A percentile compares a stretch with the other conserved stretches of the same genome.
Conservation (phyloP, 2,888 invertebrate species). For the Cylindroiulus punctatus region DNA sequence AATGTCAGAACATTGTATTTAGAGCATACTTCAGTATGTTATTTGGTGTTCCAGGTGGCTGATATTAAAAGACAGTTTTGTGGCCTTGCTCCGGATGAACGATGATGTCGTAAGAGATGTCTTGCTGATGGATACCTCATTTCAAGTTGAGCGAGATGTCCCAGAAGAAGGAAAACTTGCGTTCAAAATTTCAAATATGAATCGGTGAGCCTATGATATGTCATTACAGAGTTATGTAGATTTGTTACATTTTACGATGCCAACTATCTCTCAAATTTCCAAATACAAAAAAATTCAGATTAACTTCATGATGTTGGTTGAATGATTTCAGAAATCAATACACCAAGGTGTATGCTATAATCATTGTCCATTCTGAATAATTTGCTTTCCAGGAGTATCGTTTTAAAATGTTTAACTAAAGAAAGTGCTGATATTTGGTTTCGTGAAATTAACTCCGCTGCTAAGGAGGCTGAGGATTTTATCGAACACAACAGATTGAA, state of each 20-base stretch:
- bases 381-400: not conserved
- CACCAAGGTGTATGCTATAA: not conserved
- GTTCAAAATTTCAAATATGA: constrained; percentile 85
- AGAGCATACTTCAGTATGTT: not conserved
- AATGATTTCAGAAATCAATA: no score
- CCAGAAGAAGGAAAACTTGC: constrained; percentile 89
- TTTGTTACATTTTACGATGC: no score
- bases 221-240: no score
- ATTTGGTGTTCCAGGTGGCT: constrained; percentile 76
- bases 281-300: no score
- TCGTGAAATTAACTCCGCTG: constrained; percentile 77
- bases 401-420: not conserved
- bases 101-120: constrained; percentile 81
- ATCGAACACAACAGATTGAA: constrained; percentile 83
- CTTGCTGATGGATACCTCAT: constrained; percentile 90
- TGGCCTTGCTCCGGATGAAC: constrained; percentile 89
- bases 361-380: not conserved
- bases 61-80: constrained; percentile 92
- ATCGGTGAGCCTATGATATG: constrained; percentile 70
- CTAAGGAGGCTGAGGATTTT: constrained; percentile 77
- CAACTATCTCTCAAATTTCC: no score
- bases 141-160: constrained; percentile 85
- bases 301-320: no score
- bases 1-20: not conserved
- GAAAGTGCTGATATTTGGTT: constrained; percentile 78